Conservation (phyloP, 2,888 invertebrate genomes). For the Dryomyza anilis region DNA sequence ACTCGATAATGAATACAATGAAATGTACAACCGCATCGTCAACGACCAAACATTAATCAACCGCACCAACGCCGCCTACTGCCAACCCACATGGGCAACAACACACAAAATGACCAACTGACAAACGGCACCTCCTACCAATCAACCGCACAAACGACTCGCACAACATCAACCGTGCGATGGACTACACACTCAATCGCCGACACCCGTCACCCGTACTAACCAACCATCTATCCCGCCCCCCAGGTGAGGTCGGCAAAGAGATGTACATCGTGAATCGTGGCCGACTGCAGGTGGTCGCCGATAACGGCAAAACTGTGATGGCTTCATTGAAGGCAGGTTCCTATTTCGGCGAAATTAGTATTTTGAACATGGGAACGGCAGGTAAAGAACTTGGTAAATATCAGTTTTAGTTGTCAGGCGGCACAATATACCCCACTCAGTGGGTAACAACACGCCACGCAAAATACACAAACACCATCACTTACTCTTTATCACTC, state of each 20-base stretch:
- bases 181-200: background rate
- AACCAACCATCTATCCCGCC: conserved; percentile 24
- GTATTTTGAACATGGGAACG: conserved; percentile 99
- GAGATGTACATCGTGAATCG: conserved; percentile 99
- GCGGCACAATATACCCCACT: conserved; percentile 54
- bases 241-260: conserved; percentile 95
- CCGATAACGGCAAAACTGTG: conserved; percentile 93
- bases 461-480: background rate
- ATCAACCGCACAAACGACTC: background rate
- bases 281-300: conserved; percentile 92
- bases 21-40: background rate
- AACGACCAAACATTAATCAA: conserved; percentile 26
- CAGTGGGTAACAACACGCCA: no score
- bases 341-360: conserved; percentile 99
- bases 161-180: background rate
- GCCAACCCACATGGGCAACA: background rate
- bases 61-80: conserved; percentile 19
- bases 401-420: conserved; percentile 72
- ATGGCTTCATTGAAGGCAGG: conserved; percentile 97
- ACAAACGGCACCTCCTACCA: background rate
- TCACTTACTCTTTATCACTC: background rate
- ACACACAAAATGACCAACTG: background rate
- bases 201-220: background rate
- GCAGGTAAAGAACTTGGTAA: conserved; percentile 98
- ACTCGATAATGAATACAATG: background rate